phyloP scores from a whole-genome alignment of 2,113 vertebrate genomes.

The Oreochromis niloticus region DNA sequence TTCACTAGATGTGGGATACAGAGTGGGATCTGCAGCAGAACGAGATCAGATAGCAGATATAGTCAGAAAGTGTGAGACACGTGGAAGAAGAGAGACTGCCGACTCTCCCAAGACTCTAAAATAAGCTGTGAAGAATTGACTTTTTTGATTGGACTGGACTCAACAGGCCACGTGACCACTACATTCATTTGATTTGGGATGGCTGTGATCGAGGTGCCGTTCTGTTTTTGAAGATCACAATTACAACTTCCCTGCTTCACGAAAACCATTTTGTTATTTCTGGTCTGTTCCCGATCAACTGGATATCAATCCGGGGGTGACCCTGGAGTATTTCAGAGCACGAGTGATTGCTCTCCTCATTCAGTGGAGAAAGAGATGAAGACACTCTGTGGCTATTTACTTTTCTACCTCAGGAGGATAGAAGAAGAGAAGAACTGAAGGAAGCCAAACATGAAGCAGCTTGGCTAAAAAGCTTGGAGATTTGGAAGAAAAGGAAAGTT shows the following conservation, averaged over 20 bases:
- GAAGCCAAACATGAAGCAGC: slow-evolving; percentile 48
- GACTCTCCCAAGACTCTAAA: slow-evolving; percentile 9
- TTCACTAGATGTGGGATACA: slow-evolving; percentile 63
- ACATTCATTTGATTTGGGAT: not conserved
- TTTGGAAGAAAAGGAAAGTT: not conserved
- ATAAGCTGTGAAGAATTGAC: slow-evolving; percentile 12
- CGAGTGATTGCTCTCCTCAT: not conserved
- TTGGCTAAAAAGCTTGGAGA: slow-evolving; percentile 17
- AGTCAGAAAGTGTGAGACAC: slow-evolving; percentile 50
- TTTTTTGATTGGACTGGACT: slow-evolving; percentile 22
- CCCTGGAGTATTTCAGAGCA: not conserved
- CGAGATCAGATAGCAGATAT: slow-evolving; percentile 61
- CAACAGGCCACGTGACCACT: not conserved
- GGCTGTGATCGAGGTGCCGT: not conserved
- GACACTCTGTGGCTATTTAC: not conserved
- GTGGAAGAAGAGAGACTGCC: slow-evolving; percentile 23
- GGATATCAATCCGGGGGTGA: not conserved
- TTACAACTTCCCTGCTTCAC: not conserved
- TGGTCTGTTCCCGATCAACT: not conserved
- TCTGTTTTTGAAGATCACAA: slow-evolving; percentile 1
- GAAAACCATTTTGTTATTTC: not conserved
- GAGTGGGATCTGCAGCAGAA: slow-evolving; percentile 67
- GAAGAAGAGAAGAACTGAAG: slow-evolving; percentile 1
- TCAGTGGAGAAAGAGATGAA: slow-evolving; percentile 35
- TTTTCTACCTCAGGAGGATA: slow-evolving; percentile 37